These are phyloP conservation scores for Hydropsyche tenuis DNA, from an alignment of 1,140 invertebrate species.

Conservation along the genomic window DNA sequence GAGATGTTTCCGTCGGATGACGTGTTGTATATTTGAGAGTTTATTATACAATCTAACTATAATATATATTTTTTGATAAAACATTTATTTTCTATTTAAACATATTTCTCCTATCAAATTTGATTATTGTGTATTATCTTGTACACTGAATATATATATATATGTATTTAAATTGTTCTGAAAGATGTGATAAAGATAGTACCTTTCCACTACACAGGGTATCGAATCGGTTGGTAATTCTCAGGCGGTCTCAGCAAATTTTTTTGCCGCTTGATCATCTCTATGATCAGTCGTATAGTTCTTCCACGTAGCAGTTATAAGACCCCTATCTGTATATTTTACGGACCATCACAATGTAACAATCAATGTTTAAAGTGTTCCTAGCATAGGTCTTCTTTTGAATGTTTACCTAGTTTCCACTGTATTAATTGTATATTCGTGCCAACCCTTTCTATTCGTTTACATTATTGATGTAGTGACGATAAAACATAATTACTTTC, in stretches of 20 bases:
- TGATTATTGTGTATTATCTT: slow-evolving; percentile 23
- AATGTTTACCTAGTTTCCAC: background rate
- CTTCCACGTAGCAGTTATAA: slow-evolving; percentile 30
- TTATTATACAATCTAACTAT: slow-evolving; percentile 8
- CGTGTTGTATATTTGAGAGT: background rate
- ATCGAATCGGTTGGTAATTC: slow-evolving; percentile 34
- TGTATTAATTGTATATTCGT: slow-evolving; percentile 11
- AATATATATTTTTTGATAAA: slow-evolving; percentile 47
- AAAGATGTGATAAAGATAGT: slow-evolving; percentile 50
- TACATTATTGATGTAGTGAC: slow-evolving; percentile 39
- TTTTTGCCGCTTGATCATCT: slow-evolving; percentile 36
- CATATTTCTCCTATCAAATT: slow-evolving; percentile 44
- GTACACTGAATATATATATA: slow-evolving; percentile 1
- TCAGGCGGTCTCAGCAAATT: slow-evolving; percentile 20
- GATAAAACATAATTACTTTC: background rate
- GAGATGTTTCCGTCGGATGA: background rate
- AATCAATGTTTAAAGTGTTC: slow-evolving; percentile 32
- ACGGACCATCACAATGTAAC: slow-evolving; percentile 23
- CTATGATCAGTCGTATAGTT: slow-evolving; percentile 48
- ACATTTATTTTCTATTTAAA: slow-evolving; percentile 45
- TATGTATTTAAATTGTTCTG: slow-evolving; percentile 38
- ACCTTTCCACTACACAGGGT: slow-evolving; percentile 49
- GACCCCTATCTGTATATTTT: background rate
- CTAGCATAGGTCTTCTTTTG: slow-evolving; percentile 16
- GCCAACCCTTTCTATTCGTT: slow-evolving; percentile 22